Percentiles rank a stretch among this genome's conserved stretches.
Evolutionary conservation across 64 coral and sea anemone species (phyloP).

Genomic region (Cladopsammia gracilis): DNA sequence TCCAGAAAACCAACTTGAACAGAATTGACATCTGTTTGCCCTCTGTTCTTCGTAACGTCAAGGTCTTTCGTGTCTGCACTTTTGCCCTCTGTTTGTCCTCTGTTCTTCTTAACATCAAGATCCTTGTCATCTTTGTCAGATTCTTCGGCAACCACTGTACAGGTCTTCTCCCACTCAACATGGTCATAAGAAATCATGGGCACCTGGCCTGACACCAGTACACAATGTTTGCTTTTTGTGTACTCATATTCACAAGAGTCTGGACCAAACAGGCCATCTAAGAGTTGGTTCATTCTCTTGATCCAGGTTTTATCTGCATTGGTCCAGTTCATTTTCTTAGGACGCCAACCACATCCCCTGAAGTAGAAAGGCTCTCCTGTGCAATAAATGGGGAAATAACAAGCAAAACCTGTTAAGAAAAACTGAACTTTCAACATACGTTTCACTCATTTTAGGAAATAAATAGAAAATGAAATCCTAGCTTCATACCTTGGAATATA

Average conservation of each 20-base stretch:
- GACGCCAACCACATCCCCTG: constrained; percentile 61
- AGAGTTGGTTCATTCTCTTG: constrained; percentile 21
- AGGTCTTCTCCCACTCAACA: constrained; percentile 11
- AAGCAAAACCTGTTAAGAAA: no score
- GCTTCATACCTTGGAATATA: no score
- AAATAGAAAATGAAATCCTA: no score
- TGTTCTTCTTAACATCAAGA: no score
- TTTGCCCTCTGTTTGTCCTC: no score
- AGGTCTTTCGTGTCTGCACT: no score
- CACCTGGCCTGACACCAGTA: constrained; percentile 1
- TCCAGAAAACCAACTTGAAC: background rate
- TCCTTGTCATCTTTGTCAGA: no score
- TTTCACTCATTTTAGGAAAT: no score
- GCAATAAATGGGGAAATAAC: background rate
- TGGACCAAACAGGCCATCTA: constrained; percentile 48
- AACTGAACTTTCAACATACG: background rate
- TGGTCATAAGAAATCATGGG: constrained; percentile 17
- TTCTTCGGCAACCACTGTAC: no score
- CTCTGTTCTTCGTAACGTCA: background rate
- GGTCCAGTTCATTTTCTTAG: constrained; percentile 30
- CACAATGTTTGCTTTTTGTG: constrained; percentile 19
- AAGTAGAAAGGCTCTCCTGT: constrained; percentile 11
- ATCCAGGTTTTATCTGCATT: constrained; percentile 37
- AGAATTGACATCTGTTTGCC: background rate
- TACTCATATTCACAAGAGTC: constrained; percentile 66